A percentile compares a stretch with the other conserved stretches of the same genome.
Evolutionary conservation across 1,140 invertebrate species (phyloP).

Genomic region (Fopius arisanus): DNA sequence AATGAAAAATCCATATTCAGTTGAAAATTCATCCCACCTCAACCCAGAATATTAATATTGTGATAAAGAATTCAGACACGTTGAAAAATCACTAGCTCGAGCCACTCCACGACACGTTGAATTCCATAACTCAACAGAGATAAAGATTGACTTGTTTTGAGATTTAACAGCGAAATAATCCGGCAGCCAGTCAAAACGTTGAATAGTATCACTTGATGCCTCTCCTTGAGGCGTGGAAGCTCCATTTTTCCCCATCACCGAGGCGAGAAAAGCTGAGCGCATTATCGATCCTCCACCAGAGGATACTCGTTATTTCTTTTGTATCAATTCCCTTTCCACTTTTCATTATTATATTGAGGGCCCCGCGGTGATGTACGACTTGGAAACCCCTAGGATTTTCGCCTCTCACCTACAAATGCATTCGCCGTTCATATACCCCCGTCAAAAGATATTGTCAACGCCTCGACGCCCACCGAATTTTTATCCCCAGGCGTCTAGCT

Average conservation of each 20-base stretch:
- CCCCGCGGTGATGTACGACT: conserved; percentile 11
- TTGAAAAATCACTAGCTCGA: no score
- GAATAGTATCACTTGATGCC: not conserved
- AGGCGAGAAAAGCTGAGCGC: not conserved
- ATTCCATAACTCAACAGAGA: no score
- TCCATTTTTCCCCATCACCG: not conserved
- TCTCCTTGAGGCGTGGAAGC: no score
- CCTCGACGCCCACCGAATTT: conserved; percentile 17
- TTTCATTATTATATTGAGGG: not conserved
- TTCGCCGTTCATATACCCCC: conserved; percentile 10
- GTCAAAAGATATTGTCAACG: conserved; percentile 28
- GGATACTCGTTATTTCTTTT: conserved; percentile 12
- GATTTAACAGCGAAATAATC: not conserved
- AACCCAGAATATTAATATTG: no score
- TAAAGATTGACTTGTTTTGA: no score
- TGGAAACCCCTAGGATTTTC: not conserved
- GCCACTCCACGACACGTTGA: no score
- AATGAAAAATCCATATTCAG: no score
- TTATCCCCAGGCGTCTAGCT: not conserved
- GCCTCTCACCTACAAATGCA: conserved; percentile 5
- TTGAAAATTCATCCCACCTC: no score
- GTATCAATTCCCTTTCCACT: not conserved
- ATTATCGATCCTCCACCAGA: not conserved
- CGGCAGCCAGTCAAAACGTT: not conserved
- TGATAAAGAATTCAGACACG: no score